A percentile compares a stretch with the other conserved stretches of the same genome.
Evolutionary conservation across 2,797 vertebrate genomes (phyloP).

Genomic region (Podarcis siculus): DNA sequence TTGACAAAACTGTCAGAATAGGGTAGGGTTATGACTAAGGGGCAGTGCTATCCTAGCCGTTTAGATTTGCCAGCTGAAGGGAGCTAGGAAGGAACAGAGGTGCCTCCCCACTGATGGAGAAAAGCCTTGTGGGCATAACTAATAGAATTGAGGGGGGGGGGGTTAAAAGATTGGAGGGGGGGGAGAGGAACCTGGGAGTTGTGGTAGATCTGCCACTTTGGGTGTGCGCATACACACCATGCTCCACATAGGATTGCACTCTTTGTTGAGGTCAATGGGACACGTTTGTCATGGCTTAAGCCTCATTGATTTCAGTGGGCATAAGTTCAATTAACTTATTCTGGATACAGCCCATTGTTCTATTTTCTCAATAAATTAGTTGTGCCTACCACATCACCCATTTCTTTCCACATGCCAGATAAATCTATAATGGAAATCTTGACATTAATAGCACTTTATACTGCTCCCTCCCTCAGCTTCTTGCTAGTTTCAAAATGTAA

Average conservation of each 20-base stretch:
- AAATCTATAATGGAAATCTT: conserved; percentile 51
- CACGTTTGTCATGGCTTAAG: neutral
- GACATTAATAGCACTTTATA: conserved; percentile 56
- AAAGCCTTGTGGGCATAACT: neutral
- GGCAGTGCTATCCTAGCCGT: neutral
- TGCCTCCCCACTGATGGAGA: neutral
- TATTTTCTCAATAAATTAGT: conserved; percentile 5
- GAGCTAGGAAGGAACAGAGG: neutral
- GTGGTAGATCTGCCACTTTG: neutral
- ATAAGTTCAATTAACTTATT: neutral
- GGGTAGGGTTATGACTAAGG: no score
- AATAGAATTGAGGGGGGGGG: no score
- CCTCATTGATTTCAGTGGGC: neutral
- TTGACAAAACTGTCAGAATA: neutral
- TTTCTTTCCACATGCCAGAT: conserved; percentile 50
- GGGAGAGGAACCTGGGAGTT: neutral
- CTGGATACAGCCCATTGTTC: neutral
- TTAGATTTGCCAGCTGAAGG: neutral
- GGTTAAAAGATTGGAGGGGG: no score
- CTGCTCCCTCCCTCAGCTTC: conserved; percentile 46
- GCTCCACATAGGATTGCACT: neutral
- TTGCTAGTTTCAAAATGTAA: conserved; percentile 57
- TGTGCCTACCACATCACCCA: neutral
- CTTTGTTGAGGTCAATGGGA: neutral
- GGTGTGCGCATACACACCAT: neutral